These are phyloP conservation scores for Mastomys coucha DNA, from an alignment of 2,113 vertebrate genomes.

Conservation along the genomic window DNA sequence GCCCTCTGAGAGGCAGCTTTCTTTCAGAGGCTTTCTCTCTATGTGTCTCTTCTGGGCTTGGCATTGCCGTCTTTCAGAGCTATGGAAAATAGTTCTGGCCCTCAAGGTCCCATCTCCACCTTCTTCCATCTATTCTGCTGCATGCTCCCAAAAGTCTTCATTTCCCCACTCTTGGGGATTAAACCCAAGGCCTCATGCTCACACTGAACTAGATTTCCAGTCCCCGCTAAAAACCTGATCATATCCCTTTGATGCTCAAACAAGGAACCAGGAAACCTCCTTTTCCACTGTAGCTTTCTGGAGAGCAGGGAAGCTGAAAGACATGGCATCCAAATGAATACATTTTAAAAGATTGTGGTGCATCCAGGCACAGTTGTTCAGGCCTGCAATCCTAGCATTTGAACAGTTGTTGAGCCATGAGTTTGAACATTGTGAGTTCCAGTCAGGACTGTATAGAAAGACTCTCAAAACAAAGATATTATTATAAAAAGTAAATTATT, in stretches of 20 bases:
- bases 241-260: neutral
- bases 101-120: neutral
- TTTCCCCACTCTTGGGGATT: neutral
- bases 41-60: neutral
- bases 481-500: neutral
- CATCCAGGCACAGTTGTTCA: neutral
- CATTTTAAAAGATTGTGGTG: neutral
- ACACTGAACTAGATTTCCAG: neutral
- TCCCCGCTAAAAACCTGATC: neutral
- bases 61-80: neutral
- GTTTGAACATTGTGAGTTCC: neutral
- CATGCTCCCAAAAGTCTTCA: neutral
- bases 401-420: neutral
- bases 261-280: neutral
- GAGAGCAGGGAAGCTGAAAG: neutral
- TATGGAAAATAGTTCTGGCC: neutral
- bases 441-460: neutral
- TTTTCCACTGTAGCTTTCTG: neutral
- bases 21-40: neutral
- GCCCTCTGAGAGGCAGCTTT: constrained; percentile 10
- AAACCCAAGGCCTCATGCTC: neutral
- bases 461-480: neutral
- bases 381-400: neutral
- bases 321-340: constrained; percentile 27
- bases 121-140: constrained; percentile 12